A percentile compares a stretch with the other conserved stretches of the same genome.
Conservation (phyloP, 2,888 invertebrate species). For the Brenthis ino region DNA sequence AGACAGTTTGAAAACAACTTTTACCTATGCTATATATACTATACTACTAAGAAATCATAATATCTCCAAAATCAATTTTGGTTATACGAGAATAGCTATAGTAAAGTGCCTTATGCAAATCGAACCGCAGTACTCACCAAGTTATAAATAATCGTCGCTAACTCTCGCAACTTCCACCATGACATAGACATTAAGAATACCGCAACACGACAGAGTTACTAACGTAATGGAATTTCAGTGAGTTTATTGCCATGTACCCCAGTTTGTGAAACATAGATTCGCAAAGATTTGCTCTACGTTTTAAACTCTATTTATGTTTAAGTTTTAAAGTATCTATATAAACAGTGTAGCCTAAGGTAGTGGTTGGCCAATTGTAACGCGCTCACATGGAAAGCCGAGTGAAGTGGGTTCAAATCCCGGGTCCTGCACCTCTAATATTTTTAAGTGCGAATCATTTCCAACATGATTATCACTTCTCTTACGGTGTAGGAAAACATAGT, state of each 20-base stretch:
- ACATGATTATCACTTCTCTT: too few species aligned
- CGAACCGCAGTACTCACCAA: neutral
- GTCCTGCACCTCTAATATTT: too few species aligned
- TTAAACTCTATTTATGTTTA: neutral
- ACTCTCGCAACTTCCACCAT: conserved; percentile 14
- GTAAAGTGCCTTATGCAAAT: neutral
- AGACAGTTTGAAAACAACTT: too few species aligned
- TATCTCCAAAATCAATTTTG: too few species aligned
- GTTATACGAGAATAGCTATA: neutral
- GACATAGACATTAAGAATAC: conserved; percentile 25
- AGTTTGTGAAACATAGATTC: conserved; percentile 14
- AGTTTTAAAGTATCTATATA: neutral
- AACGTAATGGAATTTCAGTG: conserved; percentile 29
- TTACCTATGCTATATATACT: too few species aligned
- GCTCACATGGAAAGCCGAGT: too few species aligned
- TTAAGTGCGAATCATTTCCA: too few species aligned
- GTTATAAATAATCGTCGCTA: conserved; percentile 8
- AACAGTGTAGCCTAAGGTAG: too few species aligned
- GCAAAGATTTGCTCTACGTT: conserved; percentile 3
- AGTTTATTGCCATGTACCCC: conserved; percentile 26
- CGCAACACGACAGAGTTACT: conserved; percentile 30
- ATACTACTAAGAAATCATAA: too few species aligned
- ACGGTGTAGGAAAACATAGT: too few species aligned
- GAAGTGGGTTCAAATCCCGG: too few species aligned
- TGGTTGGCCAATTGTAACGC: too few species aligned